Percentiles rank a stretch among this genome's conserved stretches.
These are phyloP conservation scores for Metellina segmentata DNA, from an alignment of 2,888 invertebrate species.

Conservation along the genomic window DNA sequence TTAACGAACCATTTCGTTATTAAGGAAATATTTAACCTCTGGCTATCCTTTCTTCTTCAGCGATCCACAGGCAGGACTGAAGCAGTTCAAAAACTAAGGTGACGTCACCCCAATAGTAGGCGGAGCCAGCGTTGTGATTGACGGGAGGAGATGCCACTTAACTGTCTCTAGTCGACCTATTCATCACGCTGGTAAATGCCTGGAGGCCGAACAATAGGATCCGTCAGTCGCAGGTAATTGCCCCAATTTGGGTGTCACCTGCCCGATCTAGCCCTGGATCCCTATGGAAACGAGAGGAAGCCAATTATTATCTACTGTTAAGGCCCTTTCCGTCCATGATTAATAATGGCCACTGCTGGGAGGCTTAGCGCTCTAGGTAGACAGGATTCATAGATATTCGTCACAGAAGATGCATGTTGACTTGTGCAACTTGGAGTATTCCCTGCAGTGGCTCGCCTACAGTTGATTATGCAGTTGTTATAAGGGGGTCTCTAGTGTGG, in stretches of 20 bases:
- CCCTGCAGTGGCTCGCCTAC: conserved; percentile 43
- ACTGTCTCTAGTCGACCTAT: conserved; percentile 69
- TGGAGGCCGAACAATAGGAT: conserved; percentile 69
- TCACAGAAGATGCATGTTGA: conserved; percentile 71
- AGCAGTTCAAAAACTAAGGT: conserved; percentile 2
- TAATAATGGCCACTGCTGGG: conserved; percentile 64
- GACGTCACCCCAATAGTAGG: conserved; percentile 64
- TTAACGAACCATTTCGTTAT: neutral
- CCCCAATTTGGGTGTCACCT: conserved; percentile 77
- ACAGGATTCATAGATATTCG: conserved; percentile 71
- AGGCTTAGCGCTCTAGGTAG: conserved; percentile 70
- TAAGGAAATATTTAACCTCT: neutral
- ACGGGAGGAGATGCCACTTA: conserved; percentile 74
- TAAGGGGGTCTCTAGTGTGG: conserved; percentile 27
- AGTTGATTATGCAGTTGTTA: conserved; percentile 74
- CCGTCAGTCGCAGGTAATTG: conserved; percentile 77
- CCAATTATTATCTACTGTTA: conserved; percentile 77
- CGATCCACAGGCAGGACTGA: neutral
- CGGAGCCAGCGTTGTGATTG: conserved; percentile 47
- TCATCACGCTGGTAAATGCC: conserved; percentile 75
- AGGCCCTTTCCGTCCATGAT: conserved; percentile 62
- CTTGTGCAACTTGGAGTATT: conserved; percentile 57
- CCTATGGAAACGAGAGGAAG: conserved; percentile 75
- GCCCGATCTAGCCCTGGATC: conserved; percentile 62
- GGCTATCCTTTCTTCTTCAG: too few species aligned